Evolutionary conservation across 1,140 invertebrate genomes (phyloP).

Genomic region (Hirudo medicinalis): DNA sequence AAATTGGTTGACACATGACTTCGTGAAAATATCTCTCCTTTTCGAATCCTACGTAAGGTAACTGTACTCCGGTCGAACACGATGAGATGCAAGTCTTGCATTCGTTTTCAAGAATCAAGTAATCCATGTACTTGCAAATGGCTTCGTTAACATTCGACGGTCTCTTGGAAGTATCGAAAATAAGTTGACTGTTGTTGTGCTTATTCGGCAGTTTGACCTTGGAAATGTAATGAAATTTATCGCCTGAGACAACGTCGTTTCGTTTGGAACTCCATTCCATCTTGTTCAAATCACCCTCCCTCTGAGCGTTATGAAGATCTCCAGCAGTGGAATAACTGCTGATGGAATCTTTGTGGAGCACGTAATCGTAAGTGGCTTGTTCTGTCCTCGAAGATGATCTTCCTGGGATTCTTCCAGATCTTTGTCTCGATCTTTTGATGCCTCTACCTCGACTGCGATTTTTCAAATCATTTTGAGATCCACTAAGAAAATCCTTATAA

Average conservation of each 20-base stretch:
- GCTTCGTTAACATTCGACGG: constrained; percentile 19
- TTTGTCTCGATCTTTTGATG: constrained; percentile 2
- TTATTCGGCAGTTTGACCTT: not conserved
- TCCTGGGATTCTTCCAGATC: not conserved
- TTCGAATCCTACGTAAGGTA: constrained; percentile 14
- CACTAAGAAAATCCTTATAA: not conserved
- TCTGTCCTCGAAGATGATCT: constrained; percentile 4
- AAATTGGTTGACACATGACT: constrained; percentile 20
- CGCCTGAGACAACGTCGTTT: not conserved
- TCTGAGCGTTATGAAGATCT: no score
- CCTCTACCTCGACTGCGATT: not conserved
- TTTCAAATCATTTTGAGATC: not conserved
- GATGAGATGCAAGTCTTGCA: constrained; percentile 17
- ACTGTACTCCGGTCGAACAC: constrained; percentile 10
- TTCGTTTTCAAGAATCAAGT: constrained; percentile 20
- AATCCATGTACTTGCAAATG: constrained; percentile 22
- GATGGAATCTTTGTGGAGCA: no score
- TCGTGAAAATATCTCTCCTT: constrained; percentile 20
- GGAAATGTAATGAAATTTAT: not conserved
- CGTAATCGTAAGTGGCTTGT: not conserved
- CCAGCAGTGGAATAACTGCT: no score
- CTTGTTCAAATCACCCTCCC: no score
- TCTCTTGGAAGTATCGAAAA: constrained; percentile 12
- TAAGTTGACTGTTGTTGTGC: not conserved
- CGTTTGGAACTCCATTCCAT: no score